Percentiles rank a stretch among this genome's conserved stretches.
phyloP scores from a whole-genome alignment of 2,113 vertebrate species.

The Grus americana region DNA sequence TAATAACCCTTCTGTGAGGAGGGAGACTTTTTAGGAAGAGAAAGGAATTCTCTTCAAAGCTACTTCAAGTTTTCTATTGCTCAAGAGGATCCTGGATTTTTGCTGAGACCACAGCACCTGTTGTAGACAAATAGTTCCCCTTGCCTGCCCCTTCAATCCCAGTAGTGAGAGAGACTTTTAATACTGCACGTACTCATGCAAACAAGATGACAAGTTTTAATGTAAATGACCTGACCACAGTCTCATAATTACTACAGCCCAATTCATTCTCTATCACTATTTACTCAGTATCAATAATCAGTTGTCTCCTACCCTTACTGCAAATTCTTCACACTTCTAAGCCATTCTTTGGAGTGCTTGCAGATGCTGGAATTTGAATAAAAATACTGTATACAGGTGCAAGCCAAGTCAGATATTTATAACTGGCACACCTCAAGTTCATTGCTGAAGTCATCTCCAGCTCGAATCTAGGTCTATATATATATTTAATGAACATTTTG shows the following conservation, averaged over 20 bases:
- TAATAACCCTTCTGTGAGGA: background rate
- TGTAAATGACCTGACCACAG: background rate
- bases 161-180: background rate
- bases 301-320: background rate
- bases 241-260: background rate
- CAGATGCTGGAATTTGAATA: background rate
- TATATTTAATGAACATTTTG: constrained; percentile 57
- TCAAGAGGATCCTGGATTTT: background rate
- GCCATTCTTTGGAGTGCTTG: background rate
- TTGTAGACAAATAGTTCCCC: background rate
- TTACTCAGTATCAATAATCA: background rate
- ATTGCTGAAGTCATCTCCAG: constrained; percentile 26
- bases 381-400: background rate
- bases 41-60: background rate
- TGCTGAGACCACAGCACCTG: background rate
- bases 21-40: background rate
- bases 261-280: background rate
- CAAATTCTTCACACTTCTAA: background rate
- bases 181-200: background rate
- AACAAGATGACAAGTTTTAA: background rate
- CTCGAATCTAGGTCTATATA: constrained; percentile 43
- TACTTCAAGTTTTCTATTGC: background rate
- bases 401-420: constrained; percentile 42
- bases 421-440: constrained; percentile 47
- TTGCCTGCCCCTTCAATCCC: background rate